Percentiles rank a stretch among this genome's conserved stretches.
Conservation (phyloP, 2,888 invertebrate genomes). For the Nephrotoma guestfalica region DNA sequence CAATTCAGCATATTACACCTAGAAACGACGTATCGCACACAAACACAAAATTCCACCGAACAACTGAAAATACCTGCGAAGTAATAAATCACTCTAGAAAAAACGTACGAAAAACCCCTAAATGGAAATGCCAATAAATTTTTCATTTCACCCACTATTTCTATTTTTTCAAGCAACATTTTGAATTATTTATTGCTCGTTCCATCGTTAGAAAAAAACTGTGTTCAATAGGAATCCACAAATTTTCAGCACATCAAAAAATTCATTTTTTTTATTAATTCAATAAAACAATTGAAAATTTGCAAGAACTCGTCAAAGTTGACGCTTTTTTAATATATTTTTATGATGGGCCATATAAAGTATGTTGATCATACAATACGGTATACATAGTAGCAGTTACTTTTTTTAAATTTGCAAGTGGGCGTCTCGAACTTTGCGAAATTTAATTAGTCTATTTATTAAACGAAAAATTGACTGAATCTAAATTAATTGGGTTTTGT, state of each 20-base stretch:
- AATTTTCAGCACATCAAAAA: background rate
- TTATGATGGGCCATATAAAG: background rate
- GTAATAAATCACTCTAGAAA: background rate
- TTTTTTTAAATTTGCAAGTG: background rate
- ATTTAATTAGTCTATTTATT: background rate
- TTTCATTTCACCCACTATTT: background rate
- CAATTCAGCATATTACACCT: background rate
- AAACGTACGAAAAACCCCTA: background rate
- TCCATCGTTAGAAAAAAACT: background rate
- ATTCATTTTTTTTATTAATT: background rate
- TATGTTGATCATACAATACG: too few species aligned
- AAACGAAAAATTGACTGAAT: background rate
- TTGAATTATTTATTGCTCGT: background rate
- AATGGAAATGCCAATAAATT: background rate
- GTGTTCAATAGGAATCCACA: background rate
- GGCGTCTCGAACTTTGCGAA: background rate
- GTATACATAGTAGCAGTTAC: background rate
- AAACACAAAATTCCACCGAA: background rate
- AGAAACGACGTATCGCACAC: background rate
- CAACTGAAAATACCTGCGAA: background rate
- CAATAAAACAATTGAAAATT: background rate
- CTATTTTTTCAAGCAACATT: background rate
- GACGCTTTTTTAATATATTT: background rate
- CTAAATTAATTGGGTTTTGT: background rate
- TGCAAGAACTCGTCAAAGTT: background rate